phyloP scores from a whole-genome alignment of 2,113 vertebrate genomes.

The Petromus typicus region DNA sequence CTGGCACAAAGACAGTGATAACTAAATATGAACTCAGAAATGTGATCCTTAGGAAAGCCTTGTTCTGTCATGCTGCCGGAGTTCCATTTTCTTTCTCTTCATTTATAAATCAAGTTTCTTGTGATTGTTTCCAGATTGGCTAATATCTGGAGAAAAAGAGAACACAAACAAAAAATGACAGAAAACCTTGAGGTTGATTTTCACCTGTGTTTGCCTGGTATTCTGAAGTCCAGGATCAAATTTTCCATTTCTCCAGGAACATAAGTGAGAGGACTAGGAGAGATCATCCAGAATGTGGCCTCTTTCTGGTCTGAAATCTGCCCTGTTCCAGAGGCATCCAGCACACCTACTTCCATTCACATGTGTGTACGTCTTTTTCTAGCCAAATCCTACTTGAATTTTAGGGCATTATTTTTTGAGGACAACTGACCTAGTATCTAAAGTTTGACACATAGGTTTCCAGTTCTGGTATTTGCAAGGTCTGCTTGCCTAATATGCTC shows the following conservation, averaged over 20 bases:
- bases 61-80: neutral
- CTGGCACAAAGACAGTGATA: neutral
- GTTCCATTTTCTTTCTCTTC: neutral
- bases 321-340: neutral
- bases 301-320: neutral
- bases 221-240: neutral
- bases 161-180: neutral
- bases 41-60: neutral
- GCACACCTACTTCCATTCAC: neutral
- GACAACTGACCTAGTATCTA: neutral
- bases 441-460: neutral
- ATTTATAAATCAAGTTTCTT: conserved; percentile 11
- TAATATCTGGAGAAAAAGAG: neutral
- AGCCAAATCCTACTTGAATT: neutral
- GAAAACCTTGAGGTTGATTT: neutral
- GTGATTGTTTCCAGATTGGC: neutral
- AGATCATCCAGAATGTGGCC: neutral
- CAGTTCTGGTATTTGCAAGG: neutral
- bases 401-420: neutral
- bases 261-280: neutral
- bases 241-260: neutral
- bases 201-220: neutral
- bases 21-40: neutral
- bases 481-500: neutral
- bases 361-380: neutral